A percentile compares a stretch with the other conserved stretches of the same genome.
phyloP scores from a whole-genome alignment of 37 sponge, comb jelly and placozoan genomes.

The Hormiphora californensis region DNA sequence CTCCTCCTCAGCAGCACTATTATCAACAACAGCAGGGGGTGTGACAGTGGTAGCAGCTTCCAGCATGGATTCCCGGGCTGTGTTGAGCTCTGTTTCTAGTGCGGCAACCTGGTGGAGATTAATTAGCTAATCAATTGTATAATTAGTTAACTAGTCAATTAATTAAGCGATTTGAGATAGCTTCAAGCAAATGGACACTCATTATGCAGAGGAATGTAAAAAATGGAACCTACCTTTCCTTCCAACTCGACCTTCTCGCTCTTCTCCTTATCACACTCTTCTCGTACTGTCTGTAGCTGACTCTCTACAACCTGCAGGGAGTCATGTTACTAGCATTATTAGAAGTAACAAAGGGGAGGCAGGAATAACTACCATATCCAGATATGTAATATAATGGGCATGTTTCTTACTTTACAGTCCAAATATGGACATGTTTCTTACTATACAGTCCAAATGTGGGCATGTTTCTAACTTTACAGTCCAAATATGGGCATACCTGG shows the following conservation, averaged over 20 bases:
- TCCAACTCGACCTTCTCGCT: background rate
- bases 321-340: background rate
- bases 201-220: background rate
- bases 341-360: background rate
- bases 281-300: background rate
- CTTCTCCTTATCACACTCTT: background rate
- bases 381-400: background rate
- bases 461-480: too few relatives aligned
- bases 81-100: background rate
- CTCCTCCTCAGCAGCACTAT: background rate
- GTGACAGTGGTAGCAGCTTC: background rate
- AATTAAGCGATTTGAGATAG: background rate
- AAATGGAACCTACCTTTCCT: background rate
- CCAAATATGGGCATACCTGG: too few relatives aligned
- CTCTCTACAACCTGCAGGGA: conserved; percentile 3
- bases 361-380: background rate
- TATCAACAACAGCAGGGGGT: background rate
- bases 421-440: background rate
- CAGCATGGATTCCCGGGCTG: background rate
- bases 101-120: background rate
- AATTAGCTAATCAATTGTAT: background rate
- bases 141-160: too few relatives aligned
- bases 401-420: background rate
- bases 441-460: background rate
- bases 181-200: background rate